Base-by-base conservation (phyloP, 1,140 invertebrate species). In the Pseudobourletiella spinata region DNA sequence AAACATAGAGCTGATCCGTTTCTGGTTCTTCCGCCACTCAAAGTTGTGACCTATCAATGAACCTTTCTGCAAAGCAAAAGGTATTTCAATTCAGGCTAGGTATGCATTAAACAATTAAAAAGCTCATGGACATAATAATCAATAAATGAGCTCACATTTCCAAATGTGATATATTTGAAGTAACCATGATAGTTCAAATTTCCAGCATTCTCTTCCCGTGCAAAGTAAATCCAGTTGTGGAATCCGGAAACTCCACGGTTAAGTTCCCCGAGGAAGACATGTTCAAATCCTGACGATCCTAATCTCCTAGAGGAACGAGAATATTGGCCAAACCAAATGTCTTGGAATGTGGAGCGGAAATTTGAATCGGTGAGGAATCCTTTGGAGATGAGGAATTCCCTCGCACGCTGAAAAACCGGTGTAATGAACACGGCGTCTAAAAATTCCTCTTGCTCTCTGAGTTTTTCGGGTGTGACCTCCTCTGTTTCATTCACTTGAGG, bases 1-100 rank as follows among this genome's bases (percentile, higher is more conserved):
- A 70, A 94, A 92, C 76, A 94, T 80, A 1, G 83, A 82, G 24
- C 85, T 85, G 0, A 87, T 84, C 0, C 85, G 84, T 73, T 94
- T 94, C 50, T 84, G 79, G 1, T 83, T 73, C 0, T 82, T 82
- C 71, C 84, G 80, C 76, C 88, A 88, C 26, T 79, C 82, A 64
- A 89, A 86, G 59, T 86, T 84, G 14, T 86, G 72, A 73, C 89
- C 89, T 14, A 90, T 28, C 14, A 89, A 80, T 26, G 80, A 80
- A 32, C 84, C 86, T 81, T 88, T 88, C 85, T 88, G 77, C 11
- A 48, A 48, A 48, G 22, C 6, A 11, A 22, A 15, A 15, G 11
- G 8, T 11, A 11, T 15, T 15, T 39, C n/a, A 39, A 39, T 11
- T 39, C n/a, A n/a, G n/a, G n/a, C n/a, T n/a, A n/a, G n/a, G n/a